Evolutionary conservation across 2,888 invertebrate genomes (phyloP).

Genomic region (Lomographa bimaculata): DNA sequence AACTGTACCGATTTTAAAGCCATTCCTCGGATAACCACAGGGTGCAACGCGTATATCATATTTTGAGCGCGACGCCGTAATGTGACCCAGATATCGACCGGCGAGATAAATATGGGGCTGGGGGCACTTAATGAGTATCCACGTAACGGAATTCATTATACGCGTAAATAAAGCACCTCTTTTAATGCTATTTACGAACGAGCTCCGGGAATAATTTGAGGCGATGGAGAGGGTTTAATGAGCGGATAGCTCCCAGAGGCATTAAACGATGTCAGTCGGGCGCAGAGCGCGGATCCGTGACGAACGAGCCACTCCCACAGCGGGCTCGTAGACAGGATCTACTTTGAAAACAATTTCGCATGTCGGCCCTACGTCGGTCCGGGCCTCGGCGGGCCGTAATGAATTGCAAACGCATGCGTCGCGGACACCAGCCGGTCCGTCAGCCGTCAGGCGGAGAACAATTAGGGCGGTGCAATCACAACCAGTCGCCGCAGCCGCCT

Average conservation of each 20-base stretch:
- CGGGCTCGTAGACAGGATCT: slow-evolving; percentile 62
- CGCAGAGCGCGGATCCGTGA: slow-evolving; percentile 58
- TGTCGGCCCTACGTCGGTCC: slow-evolving; percentile 48
- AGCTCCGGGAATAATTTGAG: slow-evolving; percentile 39
- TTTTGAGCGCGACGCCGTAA: slow-evolving; percentile 45
- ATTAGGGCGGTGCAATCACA: slow-evolving; percentile 79
- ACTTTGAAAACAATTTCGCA: slow-evolving; percentile 73
- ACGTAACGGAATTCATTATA: slow-evolving; percentile 50
- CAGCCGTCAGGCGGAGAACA: slow-evolving; percentile 61
- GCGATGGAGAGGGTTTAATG: slow-evolving; percentile 33
- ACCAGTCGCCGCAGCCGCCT: slow-evolving; percentile 50
- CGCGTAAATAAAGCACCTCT: slow-evolving; percentile 41
- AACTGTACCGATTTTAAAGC: slow-evolving; percentile 48
- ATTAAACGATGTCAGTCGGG: slow-evolving; percentile 62
- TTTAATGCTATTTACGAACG: slow-evolving; percentile 34
- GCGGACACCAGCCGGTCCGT: slow-evolving; percentile 46
- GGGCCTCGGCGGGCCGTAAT: slow-evolving; percentile 51
- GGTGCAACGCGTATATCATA: slow-evolving; percentile 47
- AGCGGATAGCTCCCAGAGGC: slow-evolving; percentile 39
- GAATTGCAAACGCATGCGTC: slow-evolving; percentile 68
- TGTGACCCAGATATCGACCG: slow-evolving; percentile 56
- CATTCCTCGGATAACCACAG: slow-evolving; percentile 49
- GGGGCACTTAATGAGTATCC: slow-evolving; percentile 39
- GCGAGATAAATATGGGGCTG: slow-evolving; percentile 45
- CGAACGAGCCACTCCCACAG: slow-evolving; percentile 56